These are phyloP conservation scores for Onthophagus taurus DNA, from an alignment of 1,140 invertebrate genomes.

Conservation along the genomic window DNA sequence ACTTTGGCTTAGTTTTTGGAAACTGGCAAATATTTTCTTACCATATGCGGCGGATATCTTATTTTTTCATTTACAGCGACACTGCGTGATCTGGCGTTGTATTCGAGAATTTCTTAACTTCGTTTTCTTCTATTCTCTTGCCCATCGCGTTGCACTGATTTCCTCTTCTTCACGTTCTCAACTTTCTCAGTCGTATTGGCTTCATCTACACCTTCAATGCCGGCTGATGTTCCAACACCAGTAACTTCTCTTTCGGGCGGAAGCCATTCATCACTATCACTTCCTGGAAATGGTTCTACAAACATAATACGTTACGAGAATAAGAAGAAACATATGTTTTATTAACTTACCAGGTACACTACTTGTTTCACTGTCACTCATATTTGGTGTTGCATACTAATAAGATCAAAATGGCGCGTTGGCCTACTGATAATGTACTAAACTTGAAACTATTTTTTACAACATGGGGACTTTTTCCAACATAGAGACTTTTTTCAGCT, in stretches of 20 bases:
- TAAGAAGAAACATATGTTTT: neutral
- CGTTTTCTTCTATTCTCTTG: constrained; percentile 1
- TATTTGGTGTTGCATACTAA: neutral
- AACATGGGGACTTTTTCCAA: neutral
- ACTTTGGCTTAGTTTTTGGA: neutral
- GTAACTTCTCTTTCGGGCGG: neutral
- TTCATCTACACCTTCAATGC: neutral
- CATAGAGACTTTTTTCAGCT: no score
- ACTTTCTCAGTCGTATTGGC: neutral
- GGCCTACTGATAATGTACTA: neutral
- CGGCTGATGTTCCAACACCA: neutral
- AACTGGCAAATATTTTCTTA: constrained; percentile 1
- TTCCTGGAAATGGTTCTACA: neutral
- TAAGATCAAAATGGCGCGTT: no score
- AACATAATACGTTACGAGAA: neutral
- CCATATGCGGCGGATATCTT: neutral
- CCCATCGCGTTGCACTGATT: neutral
- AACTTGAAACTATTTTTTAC: neutral
- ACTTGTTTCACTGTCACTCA: neutral
- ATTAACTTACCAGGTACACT: neutral
- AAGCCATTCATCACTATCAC: neutral
- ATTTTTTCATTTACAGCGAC: neutral
- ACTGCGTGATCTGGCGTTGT: neutral
- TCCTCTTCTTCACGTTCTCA: neutral
- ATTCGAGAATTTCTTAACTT: constrained; percentile 3